These are phyloP conservation scores for Coleophora flavipennella DNA, from an alignment of 2,888 invertebrate genomes.

Conservation along the genomic window DNA sequence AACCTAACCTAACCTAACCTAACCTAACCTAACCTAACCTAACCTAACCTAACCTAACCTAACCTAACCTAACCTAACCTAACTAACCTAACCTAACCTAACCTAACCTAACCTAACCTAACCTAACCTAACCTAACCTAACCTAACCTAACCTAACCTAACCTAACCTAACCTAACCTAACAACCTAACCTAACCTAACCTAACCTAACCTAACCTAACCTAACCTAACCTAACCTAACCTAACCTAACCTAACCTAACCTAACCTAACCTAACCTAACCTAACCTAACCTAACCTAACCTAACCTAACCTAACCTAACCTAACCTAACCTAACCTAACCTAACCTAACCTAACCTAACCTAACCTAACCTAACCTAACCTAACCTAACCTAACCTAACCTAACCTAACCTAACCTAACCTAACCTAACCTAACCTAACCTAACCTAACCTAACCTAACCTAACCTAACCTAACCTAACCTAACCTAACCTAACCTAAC, in stretches of 20 bases:
- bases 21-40: slow-evolving; percentile 14
- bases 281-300: slow-evolving; percentile 11
- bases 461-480: slow-evolving; percentile 10
- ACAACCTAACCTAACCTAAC: slow-evolving; percentile 12
- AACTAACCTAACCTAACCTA: slow-evolving; percentile 12
- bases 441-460: slow-evolving; percentile 13
- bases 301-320: slow-evolving; percentile 13
- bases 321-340: slow-evolving; percentile 8
- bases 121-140: slow-evolving; percentile 14
- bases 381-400: slow-evolving; percentile 13
- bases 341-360: slow-evolving; percentile 16
- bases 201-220: slow-evolving; percentile 11
- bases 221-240: slow-evolving; percentile 15
- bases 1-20: slow-evolving; percentile 14
- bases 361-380: slow-evolving; percentile 18
- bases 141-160: slow-evolving; percentile 13
- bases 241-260: slow-evolving; percentile 18
- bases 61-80: slow-evolving; percentile 13
- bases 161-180: slow-evolving; percentile 11
- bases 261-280: slow-evolving; percentile 11
- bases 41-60: slow-evolving; percentile 12
- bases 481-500: slow-evolving; percentile 11
- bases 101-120: slow-evolving; percentile 14
- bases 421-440: slow-evolving; percentile 15
- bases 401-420: slow-evolving; percentile 11